These are phyloP conservation scores for Numenius arquata DNA, from an alignment of 2,113 vertebrate species.

Conservation along the genomic window DNA sequence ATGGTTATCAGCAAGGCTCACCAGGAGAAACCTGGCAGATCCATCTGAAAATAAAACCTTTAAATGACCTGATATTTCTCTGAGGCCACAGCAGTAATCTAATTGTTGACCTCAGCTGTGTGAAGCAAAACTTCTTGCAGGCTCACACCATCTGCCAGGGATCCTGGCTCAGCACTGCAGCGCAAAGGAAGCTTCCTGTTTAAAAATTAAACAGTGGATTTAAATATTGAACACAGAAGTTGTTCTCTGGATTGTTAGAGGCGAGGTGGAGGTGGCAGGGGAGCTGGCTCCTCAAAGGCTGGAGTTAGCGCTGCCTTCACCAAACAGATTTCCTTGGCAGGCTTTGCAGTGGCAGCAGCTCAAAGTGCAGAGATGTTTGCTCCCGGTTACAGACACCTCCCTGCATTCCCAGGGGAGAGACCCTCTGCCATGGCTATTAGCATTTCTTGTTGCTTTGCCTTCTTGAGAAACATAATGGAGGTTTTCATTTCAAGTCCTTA, in stretches of 20 bases:
- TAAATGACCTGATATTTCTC: background rate
- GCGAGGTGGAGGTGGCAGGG: background rate
- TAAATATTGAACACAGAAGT: slow-evolving; percentile 24
- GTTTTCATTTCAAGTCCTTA: slow-evolving; percentile 19
- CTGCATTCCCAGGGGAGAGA: background rate
- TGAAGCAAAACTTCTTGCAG: background rate
- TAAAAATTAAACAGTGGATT: slow-evolving; percentile 28
- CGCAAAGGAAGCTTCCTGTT: background rate
- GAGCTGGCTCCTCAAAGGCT: background rate
- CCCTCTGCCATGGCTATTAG: background rate
- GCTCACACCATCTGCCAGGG: background rate
- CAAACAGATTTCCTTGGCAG: slow-evolving; percentile 1
- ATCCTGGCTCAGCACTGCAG: background rate
- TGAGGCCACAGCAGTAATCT: background rate
- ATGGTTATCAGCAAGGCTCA: background rate
- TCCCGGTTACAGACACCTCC: background rate
- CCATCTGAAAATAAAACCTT: background rate
- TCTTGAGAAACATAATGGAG: slow-evolving; percentile 7
- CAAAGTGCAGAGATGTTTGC: background rate
- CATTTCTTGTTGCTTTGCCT: slow-evolving; percentile 14
- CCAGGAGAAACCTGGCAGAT: background rate
- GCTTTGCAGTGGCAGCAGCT: background rate
- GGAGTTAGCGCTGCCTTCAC: background rate
- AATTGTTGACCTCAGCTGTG: background rate
- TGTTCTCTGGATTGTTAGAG: background rate